A percentile compares a stretch with the other conserved stretches of the same genome.
phyloP scores from a whole-genome alignment of 1,140 invertebrate genomes.

The Bombus vancouverensis region DNA sequence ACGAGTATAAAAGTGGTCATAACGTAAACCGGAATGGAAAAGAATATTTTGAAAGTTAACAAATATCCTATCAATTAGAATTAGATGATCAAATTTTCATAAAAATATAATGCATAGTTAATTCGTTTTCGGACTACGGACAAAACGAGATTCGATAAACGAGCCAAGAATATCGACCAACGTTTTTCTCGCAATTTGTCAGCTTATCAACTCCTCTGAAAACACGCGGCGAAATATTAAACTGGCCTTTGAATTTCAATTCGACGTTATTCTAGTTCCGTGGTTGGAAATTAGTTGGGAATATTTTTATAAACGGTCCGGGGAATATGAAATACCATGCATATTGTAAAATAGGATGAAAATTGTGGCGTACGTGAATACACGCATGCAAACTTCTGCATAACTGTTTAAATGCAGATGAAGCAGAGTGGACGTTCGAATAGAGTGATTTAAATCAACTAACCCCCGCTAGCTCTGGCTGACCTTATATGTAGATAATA shows the following conservation, averaged over 20 bases:
- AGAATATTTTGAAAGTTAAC: too few relatives aligned
- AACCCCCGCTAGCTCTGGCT: conserved; percentile 39
- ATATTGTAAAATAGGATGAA: conserved; percentile 31
- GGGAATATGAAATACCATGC: neutral
- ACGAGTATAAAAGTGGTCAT: too few relatives aligned
- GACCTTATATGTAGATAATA: conserved; percentile 66
- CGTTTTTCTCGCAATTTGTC: neutral
- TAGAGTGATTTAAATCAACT: conserved; percentile 69
- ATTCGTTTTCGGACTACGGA: neutral
- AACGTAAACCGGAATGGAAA: too few relatives aligned
- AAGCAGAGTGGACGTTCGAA: conserved; percentile 61
- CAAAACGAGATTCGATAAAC: neutral
- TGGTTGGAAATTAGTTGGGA: neutral
- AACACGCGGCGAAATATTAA: neutral
- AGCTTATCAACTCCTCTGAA: neutral
- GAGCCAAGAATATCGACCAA: too few relatives aligned
- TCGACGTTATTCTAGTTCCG: neutral
- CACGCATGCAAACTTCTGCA: conserved; percentile 47
- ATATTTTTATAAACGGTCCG: conserved; percentile 13
- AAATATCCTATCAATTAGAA: too few relatives aligned
- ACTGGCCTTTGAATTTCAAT: neutral
- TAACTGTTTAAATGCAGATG: conserved; percentile 68
- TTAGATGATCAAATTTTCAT: neutral
- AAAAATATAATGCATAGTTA: neutral
- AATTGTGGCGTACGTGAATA: conserved; percentile 10